Conservation (phyloP, 1,140 invertebrate genomes). For the Heterodera carotae region DNA sequence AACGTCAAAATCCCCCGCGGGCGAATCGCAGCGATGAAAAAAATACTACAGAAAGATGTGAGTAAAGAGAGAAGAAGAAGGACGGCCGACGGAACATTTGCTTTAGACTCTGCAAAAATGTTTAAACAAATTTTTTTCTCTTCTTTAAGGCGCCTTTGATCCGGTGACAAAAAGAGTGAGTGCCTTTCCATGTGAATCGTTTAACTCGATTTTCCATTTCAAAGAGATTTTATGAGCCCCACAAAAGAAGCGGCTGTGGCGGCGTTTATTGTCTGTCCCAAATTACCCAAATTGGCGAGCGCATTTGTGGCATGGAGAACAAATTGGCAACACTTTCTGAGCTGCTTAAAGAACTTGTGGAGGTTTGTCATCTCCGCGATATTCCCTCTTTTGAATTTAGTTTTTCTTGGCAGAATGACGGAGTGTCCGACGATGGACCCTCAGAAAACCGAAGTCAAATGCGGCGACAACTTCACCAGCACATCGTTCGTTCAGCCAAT, state of each 20-base stretch:
- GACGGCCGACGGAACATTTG: not conserved
- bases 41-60: too few relatives aligned
- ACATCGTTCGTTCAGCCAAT: too few relatives aligned
- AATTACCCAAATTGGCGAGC: constrained; percentile 29
- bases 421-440: too few relatives aligned
- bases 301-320: constrained; percentile 23
- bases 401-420: too few relatives aligned
- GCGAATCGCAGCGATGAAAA: too few relatives aligned
- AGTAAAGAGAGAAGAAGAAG: too few relatives aligned
- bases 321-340: constrained; percentile 21
- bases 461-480: too few relatives aligned
- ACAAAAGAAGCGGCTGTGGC: constrained; percentile 10
- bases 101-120: not conserved
- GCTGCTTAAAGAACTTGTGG: not conserved
- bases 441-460: too few relatives aligned
- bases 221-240: constrained; percentile 26
- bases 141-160: not conserved
- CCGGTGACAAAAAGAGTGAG: constrained; percentile 10
- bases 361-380: too few relatives aligned
- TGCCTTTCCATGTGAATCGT: not conserved
- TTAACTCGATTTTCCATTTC: not conserved
- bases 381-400: too few relatives aligned
- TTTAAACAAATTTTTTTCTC: not conserved
- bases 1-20: too few relatives aligned
- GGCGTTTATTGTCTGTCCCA: constrained; percentile 26